Evolutionary conservation across 2,797 vertebrate genomes (phyloP).

Genomic region (Anniella stebbinsi): DNA sequence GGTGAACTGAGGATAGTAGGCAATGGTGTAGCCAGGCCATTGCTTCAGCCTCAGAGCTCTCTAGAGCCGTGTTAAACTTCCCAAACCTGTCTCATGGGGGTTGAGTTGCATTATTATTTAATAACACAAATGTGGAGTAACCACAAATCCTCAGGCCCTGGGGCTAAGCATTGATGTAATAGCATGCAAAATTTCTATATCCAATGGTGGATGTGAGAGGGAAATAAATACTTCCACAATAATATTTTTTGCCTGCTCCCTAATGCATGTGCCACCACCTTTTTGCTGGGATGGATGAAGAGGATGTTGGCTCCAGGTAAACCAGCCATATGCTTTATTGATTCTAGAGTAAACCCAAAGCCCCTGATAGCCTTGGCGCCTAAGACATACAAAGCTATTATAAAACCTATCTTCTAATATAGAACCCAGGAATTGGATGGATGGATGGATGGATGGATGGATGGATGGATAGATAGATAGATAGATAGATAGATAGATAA

Average conservation of each 20-base stretch:
- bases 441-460: too few relatives aligned
- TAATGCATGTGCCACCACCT: background rate
- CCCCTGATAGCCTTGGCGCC: background rate
- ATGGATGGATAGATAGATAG: too few relatives aligned
- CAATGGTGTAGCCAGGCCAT: background rate
- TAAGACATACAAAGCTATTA: background rate
- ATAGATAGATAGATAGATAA: too few relatives aligned
- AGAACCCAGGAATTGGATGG: background rate
- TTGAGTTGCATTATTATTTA: slow-evolving; percentile 12
- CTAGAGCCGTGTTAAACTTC: slow-evolving; percentile 3
- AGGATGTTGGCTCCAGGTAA: background rate
- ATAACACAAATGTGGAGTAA: slow-evolving; percentile 2
- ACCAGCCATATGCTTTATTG: background rate
- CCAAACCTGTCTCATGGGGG: background rate
- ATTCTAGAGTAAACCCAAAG: background rate
- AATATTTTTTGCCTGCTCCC: background rate
- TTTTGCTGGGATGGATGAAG: background rate
- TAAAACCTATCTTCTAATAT: background rate
- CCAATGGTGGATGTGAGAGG: background rate
- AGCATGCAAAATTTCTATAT: background rate
- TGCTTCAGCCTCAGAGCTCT: background rate
- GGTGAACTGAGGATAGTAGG: background rate
- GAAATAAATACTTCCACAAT: background rate
- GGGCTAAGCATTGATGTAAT: background rate
- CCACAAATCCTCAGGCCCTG: background rate